Evolutionary conservation across 2,888 invertebrate genomes (phyloP).

Genomic region (Drepana falcataria): DNA sequence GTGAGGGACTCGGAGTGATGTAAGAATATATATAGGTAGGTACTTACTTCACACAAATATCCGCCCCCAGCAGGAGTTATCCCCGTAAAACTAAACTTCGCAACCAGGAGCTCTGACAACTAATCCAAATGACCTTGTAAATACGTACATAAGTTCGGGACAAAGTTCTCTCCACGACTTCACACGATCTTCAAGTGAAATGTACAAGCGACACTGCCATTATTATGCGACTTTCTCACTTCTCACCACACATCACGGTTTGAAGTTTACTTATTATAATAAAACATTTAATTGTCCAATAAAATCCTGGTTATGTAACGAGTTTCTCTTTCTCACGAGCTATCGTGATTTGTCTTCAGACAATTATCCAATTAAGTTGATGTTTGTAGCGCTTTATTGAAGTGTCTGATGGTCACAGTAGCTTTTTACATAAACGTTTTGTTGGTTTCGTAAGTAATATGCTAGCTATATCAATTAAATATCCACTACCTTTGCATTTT

Average conservation of each 20-base stretch:
- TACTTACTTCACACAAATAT: too few species aligned
- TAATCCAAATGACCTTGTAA: too few species aligned
- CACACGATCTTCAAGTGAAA: not conserved
- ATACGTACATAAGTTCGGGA: too few species aligned
- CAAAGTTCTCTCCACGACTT: not conserved
- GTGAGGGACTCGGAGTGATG: too few species aligned
- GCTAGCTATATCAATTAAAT: too few species aligned
- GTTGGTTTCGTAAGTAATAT: too few species aligned
- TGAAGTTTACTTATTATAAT: not conserved
- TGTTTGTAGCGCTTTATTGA: not conserved
- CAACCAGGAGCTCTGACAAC: too few species aligned
- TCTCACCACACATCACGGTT: not conserved
- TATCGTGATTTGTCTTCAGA: not conserved
- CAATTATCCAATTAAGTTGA: not conserved
- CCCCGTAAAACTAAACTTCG: too few species aligned
- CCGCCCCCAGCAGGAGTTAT: too few species aligned
- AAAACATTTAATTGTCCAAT: not conserved
- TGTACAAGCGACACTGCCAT: not conserved
- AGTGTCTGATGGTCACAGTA: not conserved
- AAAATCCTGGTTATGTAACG: not conserved
- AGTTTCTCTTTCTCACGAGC: not conserved
- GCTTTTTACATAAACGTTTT: not conserved
- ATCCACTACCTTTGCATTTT: too few species aligned
- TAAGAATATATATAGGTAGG: too few species aligned
- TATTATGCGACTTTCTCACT: not conserved